Conservation (phyloP, 1,140 invertebrate genomes). For the Leptopilina clavipes region DNA sequence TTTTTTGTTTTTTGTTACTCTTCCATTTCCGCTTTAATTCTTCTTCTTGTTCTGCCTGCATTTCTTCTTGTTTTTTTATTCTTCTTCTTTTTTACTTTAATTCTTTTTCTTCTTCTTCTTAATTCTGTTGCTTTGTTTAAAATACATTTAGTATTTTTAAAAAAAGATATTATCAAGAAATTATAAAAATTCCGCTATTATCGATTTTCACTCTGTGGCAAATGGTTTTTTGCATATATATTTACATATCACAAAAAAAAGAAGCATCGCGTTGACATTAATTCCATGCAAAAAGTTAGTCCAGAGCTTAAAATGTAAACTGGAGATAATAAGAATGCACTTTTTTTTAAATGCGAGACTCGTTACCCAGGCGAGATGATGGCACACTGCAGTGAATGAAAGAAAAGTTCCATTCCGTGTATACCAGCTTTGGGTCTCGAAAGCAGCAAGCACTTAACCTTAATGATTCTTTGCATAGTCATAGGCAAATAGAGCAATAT, state of each 20-base stretch:
- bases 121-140: no score
- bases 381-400: neutral
- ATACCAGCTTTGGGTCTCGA: constrained; percentile 8
- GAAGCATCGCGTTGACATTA: constrained; percentile 5
- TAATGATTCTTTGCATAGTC: constrained; percentile 59
- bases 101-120: no score
- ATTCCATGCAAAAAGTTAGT: constrained; percentile 1
- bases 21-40: no score
- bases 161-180: no score
- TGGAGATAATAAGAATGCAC: neutral
- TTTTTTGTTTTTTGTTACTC: no score
- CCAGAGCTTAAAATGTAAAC: neutral
- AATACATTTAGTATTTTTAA: no score
- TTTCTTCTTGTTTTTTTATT: no score
- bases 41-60: no score
- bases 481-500: constrained; percentile 47
- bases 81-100: no score
- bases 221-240: no score
- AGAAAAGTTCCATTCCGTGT: constrained; percentile 17
- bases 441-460: constrained; percentile 54
- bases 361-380: constrained; percentile 22
- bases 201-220: no score
- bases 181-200: no score
- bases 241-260: neutral
- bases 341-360: constrained; percentile 12